Conservation (phyloP, 2,113 vertebrate species). For the Psephotus haematonotus region DNA sequence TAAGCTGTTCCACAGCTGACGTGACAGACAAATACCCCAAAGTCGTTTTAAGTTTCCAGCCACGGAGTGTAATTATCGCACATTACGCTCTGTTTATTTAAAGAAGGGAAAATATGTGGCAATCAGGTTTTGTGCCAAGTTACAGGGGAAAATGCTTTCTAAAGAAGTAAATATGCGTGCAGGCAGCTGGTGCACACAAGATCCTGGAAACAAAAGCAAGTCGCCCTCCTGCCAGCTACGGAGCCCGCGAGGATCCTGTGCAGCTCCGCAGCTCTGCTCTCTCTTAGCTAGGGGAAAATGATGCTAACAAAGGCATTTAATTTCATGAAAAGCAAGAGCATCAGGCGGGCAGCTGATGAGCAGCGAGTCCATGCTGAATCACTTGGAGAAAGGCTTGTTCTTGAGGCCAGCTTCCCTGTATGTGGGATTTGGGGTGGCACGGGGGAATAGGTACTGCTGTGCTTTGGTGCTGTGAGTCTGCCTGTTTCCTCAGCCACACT, state of each 20-base stretch:
- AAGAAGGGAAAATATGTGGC: background rate
- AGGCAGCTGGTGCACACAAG: background rate
- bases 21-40: background rate
- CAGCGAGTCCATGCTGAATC: background rate
- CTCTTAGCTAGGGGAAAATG: rapidly evolving
- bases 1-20: rapidly evolving
- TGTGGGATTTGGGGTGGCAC: rapidly evolving
- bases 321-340: background rate
- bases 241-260: rapidly evolving
- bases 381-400: background rate
- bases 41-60: background rate
- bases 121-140: background rate
- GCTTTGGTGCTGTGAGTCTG: rapidly evolving
- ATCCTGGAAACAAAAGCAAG: background rate
- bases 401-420: rapidly evolving
- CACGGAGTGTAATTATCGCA: background rate
- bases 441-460: rapidly evolving
- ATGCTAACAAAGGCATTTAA: background rate
- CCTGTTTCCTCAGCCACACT: background rate
- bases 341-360: background rate
- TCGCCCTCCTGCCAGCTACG: rapidly evolving
- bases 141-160: background rate
- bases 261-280: background rate
- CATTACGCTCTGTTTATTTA: background rate
- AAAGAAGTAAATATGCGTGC: background rate